Conservation (phyloP, 2,888 invertebrate genomes). For the Drosophila meridiana region DNA sequence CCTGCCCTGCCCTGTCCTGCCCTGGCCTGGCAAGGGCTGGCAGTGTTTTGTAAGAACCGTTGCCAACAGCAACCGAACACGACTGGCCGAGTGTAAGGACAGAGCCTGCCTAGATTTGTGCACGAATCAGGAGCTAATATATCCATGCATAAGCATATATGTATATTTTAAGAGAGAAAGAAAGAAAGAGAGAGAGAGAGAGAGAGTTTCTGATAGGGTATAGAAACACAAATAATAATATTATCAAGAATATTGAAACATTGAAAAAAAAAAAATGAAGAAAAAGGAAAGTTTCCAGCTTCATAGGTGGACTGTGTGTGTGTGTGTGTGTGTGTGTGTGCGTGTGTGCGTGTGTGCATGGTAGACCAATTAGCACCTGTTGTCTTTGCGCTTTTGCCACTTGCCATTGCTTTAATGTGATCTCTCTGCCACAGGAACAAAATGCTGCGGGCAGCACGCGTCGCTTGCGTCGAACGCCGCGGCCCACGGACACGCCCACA, state of each 20-base stretch:
- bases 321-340: not conserved
- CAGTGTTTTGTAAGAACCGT: constrained; percentile 47
- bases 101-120: constrained; percentile 31
- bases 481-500: constrained; percentile 60
- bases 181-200: not conserved
- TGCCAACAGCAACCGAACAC: constrained; percentile 34
- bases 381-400: constrained; percentile 4
- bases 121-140: not conserved
- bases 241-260: not conserved
- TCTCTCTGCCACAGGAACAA: constrained; percentile 57
- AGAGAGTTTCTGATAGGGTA: not conserved
- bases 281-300: constrained; percentile 16
- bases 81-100: constrained; percentile 4
- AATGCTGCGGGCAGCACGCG: constrained; percentile 59
- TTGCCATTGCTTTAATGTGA: not conserved
- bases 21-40: not conserved
- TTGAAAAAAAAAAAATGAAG: not conserved
- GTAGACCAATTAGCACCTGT: constrained; percentile 10
- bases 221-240: not conserved
- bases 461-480: constrained; percentile 74
- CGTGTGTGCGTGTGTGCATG: not conserved
- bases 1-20: not conserved
- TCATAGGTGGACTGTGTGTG: not conserved
- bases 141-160: not conserved
- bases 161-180: not conserved